Evolutionary conservation across 2,797 vertebrate genomes (phyloP).

Genomic region (Clamator glandarius): DNA sequence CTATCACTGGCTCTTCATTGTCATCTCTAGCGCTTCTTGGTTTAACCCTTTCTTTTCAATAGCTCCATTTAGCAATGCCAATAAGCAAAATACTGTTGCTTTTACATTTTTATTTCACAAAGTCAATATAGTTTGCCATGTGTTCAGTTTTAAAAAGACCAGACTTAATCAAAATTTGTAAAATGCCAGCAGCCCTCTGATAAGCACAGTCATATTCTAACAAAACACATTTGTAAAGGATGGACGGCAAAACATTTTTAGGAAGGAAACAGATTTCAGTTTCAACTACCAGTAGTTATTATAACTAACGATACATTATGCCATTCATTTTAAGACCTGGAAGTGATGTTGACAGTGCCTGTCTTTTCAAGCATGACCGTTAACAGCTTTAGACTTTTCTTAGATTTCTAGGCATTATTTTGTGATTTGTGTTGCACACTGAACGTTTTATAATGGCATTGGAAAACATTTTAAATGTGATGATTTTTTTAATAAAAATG

Average conservation of each 20-base stretch:
- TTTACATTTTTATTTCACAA: not conserved
- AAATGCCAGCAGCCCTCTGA: conserved; percentile 9
- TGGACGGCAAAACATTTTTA: conserved; percentile 48
- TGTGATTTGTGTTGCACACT: conserved; percentile 60
- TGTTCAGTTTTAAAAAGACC: not conserved
- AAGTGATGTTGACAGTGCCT: conserved; percentile 36
- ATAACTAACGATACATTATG: conserved; percentile 57
- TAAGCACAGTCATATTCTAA: conserved; percentile 44
- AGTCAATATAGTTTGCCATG: not conserved
- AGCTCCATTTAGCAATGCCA: conserved; percentile 27
- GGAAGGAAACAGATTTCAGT: conserved; percentile 12
- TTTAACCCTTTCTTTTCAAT: conserved; percentile 18
- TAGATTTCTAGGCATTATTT: conserved; percentile 53
- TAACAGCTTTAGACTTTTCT: conserved; percentile 33
- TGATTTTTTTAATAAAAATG: conserved; percentile 51
- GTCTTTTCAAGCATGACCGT: conserved; percentile 33
- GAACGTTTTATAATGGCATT: conserved; percentile 54
- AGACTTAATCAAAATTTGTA: not conserved
- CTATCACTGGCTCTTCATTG: conserved; percentile 25
- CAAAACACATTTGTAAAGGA: conserved; percentile 40
- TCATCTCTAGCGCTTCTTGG: not conserved
- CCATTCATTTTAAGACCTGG: conserved; percentile 36
- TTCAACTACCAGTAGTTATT: conserved; percentile 24
- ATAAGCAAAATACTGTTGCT: not conserved
- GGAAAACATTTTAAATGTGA: conserved; percentile 53